These are phyloP conservation scores for Erebia palarica DNA, from an alignment of 2,888 invertebrate species.

Conservation along the genomic window DNA sequence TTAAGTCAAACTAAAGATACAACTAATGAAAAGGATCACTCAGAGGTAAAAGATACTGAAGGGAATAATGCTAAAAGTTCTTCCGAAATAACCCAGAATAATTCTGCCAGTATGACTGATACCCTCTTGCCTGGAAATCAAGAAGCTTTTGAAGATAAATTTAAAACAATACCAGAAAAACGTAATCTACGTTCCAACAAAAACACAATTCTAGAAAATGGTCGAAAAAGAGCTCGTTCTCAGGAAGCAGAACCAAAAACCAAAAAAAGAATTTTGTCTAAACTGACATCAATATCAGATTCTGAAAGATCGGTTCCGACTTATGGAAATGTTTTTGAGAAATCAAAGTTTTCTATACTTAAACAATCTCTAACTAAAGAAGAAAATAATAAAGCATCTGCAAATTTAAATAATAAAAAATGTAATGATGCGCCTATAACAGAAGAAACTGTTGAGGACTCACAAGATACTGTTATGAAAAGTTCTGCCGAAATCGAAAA, in stretches of 20 bases:
- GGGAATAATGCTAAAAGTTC: constrained; percentile 19
- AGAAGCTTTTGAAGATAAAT: constrained; percentile 55
- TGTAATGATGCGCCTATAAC: constrained; percentile 36
- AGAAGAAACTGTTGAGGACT: constrained; percentile 33
- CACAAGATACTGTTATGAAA: constrained; percentile 31
- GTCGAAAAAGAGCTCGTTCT: constrained; percentile 38
- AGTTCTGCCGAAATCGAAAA: constrained; percentile 46
- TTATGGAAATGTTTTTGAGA: constrained; percentile 10
- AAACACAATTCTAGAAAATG: constrained; percentile 23
- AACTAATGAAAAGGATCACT: neutral
- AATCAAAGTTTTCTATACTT: constrained; percentile 11
- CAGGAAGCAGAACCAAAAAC: constrained; percentile 31
- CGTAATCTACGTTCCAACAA: neutral
- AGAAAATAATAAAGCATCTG: constrained; percentile 13
- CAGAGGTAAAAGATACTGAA: constrained; percentile 20
- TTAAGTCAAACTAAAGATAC: constrained; percentile 34
- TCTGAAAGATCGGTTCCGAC: constrained; percentile 21
- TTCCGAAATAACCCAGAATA: constrained; percentile 43
- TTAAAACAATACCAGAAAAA: constrained; percentile 16
- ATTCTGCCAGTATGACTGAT: constrained; percentile 55
- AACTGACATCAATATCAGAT: constrained; percentile 30
- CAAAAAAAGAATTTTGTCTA: constrained; percentile 28
- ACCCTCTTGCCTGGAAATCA: constrained; percentile 70
- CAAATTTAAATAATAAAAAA: constrained; percentile 34
- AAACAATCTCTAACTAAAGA: constrained; percentile 19